Evolutionary conservation across 2,888 invertebrate species (phyloP), one percentile per base, ranked within the genome.

Genomic region (Tetragonula carbonaria): DNA sequence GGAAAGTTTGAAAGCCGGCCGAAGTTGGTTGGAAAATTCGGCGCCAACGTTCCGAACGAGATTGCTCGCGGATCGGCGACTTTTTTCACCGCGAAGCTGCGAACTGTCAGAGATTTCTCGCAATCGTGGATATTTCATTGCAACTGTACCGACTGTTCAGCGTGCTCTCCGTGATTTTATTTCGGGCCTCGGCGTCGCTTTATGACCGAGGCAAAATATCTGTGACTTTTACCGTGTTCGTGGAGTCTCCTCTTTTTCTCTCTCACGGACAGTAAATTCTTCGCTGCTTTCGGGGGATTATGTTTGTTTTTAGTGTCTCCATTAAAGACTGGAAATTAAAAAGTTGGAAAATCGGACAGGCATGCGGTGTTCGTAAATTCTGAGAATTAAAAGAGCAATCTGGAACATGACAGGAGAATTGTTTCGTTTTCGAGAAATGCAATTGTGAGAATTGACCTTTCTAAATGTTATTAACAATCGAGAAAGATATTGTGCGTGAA

Each of bases 21-120:
- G 33, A 79, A 72, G 75, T 80, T 68, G 66, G 62, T 28, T 65
- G 23, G 50, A 53, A 72, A 72, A 67, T 76, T 80, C 78, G 55
- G 72, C 1, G 28, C 70, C 72, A 80, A 68, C 72, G 72, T 75
- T 83, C 80, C 82, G 74, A 53, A 72, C 85, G 74, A 71, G 13
- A 28, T 28, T 28, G 28, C 28, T 28, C 28, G 28, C 2, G 28
- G 28, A 28, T 28, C 28, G 28, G 50, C 68, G 55, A 67, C 50
- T 63, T 76, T 75, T 80, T n/a, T 65, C 45, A 23, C 2, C 63
- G 28, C 28, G 59, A 50, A 57, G 33, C 57, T 28, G 28, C 5
- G 57, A 57, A 57, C 57, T 8, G 51, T 57, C 57, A 57, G 51
- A 23, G 33, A 33, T 50, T 57, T 45, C 8, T 11, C 57, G 38